These are phyloP conservation scores for Diabrotica undecimpunctata DNA, from an alignment of 1,140 invertebrate species.

Conservation along the genomic window DNA sequence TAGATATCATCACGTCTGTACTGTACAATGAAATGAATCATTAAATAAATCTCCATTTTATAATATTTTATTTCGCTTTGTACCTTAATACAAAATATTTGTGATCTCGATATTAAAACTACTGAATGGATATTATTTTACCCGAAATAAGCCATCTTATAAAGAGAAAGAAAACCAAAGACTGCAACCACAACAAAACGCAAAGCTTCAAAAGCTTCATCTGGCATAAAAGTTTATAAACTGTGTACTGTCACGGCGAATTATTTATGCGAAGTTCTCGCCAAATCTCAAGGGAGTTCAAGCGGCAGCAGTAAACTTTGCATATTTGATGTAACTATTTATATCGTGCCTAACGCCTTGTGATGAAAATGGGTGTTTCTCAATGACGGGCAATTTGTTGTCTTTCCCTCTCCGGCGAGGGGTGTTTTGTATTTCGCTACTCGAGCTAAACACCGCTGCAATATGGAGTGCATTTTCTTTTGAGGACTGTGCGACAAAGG, in stretches of 20 bases:
- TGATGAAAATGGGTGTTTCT: slow-evolving; percentile 22
- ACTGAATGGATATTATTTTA: too few relatives aligned
- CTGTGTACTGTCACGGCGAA: slow-evolving; percentile 4
- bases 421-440: slow-evolving; percentile 15
- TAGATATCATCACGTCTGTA: too few relatives aligned
- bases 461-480: slow-evolving; percentile 6
- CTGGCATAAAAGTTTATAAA: slow-evolving; percentile 13
- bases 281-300: slow-evolving; percentile 9
- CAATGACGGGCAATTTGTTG: slow-evolving; percentile 23
- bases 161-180: too few relatives aligned
- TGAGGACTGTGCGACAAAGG: background rate
- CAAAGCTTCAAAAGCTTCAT: background rate
- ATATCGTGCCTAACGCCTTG: slow-evolving; percentile 22
- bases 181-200: too few relatives aligned
- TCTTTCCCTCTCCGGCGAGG: slow-evolving; percentile 7
- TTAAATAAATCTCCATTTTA: too few relatives aligned
- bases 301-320: slow-evolving; percentile 11
- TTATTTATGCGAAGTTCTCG: slow-evolving; percentile 5
- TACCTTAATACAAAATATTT: too few relatives aligned
- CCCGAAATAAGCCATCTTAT: too few relatives aligned
- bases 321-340: slow-evolving; percentile 20
- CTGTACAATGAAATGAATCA: too few relatives aligned
- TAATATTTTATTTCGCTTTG: too few relatives aligned
- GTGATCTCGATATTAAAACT: too few relatives aligned
- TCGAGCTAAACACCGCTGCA: slow-evolving; percentile 13